phyloP scores from a whole-genome alignment of 2,797 vertebrate species.

The Microtus californicus region DNA sequence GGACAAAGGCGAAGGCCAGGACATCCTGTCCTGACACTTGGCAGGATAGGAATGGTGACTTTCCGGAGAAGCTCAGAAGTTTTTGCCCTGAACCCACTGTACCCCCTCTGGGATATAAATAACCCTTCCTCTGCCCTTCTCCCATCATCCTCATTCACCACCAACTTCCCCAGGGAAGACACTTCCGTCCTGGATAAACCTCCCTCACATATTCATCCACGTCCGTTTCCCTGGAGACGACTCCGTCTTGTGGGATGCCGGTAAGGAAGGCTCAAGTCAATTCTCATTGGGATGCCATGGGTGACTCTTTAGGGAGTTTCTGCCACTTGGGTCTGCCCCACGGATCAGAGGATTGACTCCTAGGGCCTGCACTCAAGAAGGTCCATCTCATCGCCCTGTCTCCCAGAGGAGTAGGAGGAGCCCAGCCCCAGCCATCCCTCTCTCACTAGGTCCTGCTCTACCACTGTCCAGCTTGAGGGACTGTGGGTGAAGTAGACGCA shows the following conservation, averaged over 20 bases:
- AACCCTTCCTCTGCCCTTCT: constrained; percentile 60
- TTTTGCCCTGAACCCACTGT: constrained; percentile 16
- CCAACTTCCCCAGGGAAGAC: background rate
- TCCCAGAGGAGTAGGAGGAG: fast-evolving
- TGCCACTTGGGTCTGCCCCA: background rate
- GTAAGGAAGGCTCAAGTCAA: background rate
- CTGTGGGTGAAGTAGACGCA: background rate
- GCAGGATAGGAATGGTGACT: constrained; percentile 42
- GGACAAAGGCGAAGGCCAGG: background rate
- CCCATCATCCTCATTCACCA: background rate
- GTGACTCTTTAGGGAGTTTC: background rate
- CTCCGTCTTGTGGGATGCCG: background rate
- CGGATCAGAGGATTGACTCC: background rate
- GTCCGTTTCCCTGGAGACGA: fast-evolving
- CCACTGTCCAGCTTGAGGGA: background rate
- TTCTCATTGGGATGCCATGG: background rate
- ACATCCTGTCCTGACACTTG: constrained; percentile 28
- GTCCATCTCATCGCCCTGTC: background rate
- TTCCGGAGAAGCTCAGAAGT: constrained; percentile 59
- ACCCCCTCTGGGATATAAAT: constrained; percentile 59
- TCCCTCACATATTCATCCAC: background rate
- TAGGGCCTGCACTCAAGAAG: background rate
- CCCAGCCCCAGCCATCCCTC: background rate
- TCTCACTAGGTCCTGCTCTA: background rate
- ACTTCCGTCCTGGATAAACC: background rate